Conservation (phyloP, 2,113 vertebrate genomes). For the Dicerorhinus sumatrensis region DNA sequence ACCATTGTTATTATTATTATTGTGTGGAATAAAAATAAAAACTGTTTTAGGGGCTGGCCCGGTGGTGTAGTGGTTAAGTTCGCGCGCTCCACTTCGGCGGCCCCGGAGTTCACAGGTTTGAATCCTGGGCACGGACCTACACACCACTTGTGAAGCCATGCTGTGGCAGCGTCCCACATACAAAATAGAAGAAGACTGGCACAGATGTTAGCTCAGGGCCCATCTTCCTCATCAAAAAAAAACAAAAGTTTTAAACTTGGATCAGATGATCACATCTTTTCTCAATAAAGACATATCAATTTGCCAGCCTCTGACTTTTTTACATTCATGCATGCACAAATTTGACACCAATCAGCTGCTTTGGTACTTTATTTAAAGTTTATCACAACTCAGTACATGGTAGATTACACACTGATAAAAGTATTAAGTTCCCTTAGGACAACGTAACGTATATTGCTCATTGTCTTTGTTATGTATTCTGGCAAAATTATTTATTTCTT, state of each 20-base stretch:
- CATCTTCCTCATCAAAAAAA: background rate
- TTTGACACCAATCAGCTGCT: background rate
- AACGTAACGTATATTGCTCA: background rate
- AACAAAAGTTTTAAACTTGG: background rate
- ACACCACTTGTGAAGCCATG: no score
- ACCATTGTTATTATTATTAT: background rate
- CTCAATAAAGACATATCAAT: background rate
- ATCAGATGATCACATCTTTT: background rate
- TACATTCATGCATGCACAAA: background rate
- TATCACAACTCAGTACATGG: background rate
- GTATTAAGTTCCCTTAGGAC: constrained; percentile 4
- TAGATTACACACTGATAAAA: background rate
- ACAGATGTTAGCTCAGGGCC: no score
- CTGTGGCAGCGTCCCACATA: no score
- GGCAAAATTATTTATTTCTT: background rate
- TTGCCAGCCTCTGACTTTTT: background rate
- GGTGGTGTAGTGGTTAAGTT: no score
- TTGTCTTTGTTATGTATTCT: background rate
- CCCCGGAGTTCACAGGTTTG: no score
- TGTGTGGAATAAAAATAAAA: background rate
- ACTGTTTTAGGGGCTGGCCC: no score
- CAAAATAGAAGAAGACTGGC: no score
- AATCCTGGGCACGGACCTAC: no score
- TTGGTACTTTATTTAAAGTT: background rate
- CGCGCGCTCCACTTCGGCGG: no score